These are phyloP conservation scores for Ctenopoma multispine DNA, from an alignment of 2,797 vertebrate species.

Conservation along the genomic window DNA sequence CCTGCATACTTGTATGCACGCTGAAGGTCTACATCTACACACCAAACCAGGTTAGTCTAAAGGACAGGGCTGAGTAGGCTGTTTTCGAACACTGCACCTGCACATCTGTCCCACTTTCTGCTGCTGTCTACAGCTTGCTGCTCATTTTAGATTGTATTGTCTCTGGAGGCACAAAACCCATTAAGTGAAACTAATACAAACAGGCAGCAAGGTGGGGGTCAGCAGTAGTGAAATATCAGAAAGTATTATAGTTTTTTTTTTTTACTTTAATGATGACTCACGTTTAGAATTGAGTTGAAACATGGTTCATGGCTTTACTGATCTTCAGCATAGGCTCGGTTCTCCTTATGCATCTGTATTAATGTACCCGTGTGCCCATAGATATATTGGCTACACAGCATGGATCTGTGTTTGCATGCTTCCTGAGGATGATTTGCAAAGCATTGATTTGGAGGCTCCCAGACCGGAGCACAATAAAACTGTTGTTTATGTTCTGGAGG, in stretches of 20 bases:
- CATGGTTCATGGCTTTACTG: conserved; percentile 34
- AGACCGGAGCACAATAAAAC: conserved; percentile 73
- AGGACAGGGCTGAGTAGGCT: conserved; percentile 39
- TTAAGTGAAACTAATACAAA: conserved; percentile 70
- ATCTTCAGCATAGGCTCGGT: conserved; percentile 15
- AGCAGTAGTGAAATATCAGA: conserved; percentile 40
- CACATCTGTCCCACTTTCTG: conserved; percentile 67
- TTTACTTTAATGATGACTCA: conserved; percentile 54
- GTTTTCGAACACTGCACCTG: conserved; percentile 59
- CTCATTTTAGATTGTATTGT: conserved; percentile 59
- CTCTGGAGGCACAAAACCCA: conserved; percentile 62
- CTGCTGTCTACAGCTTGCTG: conserved; percentile 45
- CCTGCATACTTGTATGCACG: conserved; percentile 30
- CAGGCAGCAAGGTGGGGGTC: conserved; percentile 55
- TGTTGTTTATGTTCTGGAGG: conserved; percentile 70
- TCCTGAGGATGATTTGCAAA: conserved; percentile 71
- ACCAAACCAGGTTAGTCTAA: conserved; percentile 56
- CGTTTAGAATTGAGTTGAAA: conserved; percentile 37
- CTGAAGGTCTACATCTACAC: conserved; percentile 9
- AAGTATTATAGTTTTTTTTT: conserved; percentile 32
- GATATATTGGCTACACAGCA: conserved; percentile 44
- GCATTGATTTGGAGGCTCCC: conserved; percentile 64
- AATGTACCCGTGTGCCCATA: conserved; percentile 38
- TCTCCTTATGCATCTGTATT: conserved; percentile 58
- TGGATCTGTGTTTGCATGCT: conserved; percentile 47